phyloP scores from a whole-genome alignment of 1,140 invertebrate species.

The Papilio xuthus region DNA sequence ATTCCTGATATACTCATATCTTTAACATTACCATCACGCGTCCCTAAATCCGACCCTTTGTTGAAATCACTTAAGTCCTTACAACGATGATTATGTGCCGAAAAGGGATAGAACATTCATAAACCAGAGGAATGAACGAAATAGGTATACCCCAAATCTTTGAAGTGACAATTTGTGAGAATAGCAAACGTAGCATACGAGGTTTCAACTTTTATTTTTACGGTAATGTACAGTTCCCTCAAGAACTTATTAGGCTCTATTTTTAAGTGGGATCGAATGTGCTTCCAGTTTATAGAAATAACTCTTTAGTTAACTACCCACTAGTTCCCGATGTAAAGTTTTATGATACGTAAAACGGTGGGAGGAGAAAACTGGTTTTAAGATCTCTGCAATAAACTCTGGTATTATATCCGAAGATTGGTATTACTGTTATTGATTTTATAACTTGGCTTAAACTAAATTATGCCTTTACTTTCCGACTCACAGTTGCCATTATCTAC shows the following conservation, averaged over 20 bases:
- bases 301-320: conserved; percentile 35
- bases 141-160: conserved; percentile 39
- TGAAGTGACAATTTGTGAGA: conserved; percentile 48
- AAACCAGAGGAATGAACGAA: conserved; percentile 42
- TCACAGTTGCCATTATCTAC: too few species aligned
- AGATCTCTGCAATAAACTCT: conserved; percentile 10
- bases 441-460: not conserved
- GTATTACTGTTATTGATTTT: not conserved
- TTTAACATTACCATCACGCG: conserved; percentile 53
- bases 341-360: conserved; percentile 38
- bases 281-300: conserved; percentile 46
- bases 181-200: conserved; percentile 47
- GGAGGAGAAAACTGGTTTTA: conserved; percentile 33
- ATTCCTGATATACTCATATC: conserved; percentile 42
- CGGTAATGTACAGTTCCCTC: conserved; percentile 52
- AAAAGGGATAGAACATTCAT: conserved; percentile 41
- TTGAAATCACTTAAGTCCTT: conserved; percentile 52
- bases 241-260: conserved; percentile 48
- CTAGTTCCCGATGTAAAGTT: conserved; percentile 41
- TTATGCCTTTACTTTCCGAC: too few species aligned
- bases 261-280: conserved; percentile 46
- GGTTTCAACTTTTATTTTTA: conserved; percentile 62
- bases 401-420: not conserved
- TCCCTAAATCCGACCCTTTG: conserved; percentile 48
- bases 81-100: conserved; percentile 32